Evolutionary conservation across 2,113 vertebrate genomes (phyloP).

Genomic region (Gnathonemus echidnorhynchus): DNA sequence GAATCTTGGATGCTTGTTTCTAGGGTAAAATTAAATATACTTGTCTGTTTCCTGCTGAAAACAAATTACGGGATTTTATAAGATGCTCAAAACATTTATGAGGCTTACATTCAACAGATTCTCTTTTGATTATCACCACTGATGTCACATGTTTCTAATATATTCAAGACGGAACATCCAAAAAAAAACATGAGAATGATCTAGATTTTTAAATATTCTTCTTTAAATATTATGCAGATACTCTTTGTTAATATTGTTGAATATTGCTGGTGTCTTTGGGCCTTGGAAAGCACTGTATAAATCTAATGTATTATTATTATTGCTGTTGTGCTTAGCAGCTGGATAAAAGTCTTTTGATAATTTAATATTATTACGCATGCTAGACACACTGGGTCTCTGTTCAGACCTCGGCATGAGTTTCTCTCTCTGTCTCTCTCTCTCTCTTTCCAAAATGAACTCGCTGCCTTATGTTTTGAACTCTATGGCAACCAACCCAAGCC

Average conservation of each 20-base stretch:
- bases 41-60: not conserved
- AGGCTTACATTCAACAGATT: not conserved
- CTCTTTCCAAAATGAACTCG: not conserved
- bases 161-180: not conserved
- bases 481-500: slow-evolving; percentile 5
- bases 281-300: not conserved
- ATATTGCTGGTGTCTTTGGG: not conserved
- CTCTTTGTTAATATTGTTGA: not conserved
- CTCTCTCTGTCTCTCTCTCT: not conserved
- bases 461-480: not conserved
- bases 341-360: not conserved
- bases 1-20: not conserved
- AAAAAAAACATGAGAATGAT: not conserved
- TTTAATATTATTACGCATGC: not conserved
- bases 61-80: not conserved
- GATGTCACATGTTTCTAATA: not conserved
- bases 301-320: not conserved
- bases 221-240: not conserved
- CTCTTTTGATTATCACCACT: not conserved
- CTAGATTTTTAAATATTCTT: not conserved
- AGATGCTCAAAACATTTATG: not conserved
- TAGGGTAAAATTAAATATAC: not conserved
- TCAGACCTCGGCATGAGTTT: not conserved
- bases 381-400: not conserved
- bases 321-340: not conserved